Percentiles rank a stretch among this genome's conserved stretches.
Conservation (phyloP, 1,140 invertebrate species). For the Ditylenchus dipsaci region DNA sequence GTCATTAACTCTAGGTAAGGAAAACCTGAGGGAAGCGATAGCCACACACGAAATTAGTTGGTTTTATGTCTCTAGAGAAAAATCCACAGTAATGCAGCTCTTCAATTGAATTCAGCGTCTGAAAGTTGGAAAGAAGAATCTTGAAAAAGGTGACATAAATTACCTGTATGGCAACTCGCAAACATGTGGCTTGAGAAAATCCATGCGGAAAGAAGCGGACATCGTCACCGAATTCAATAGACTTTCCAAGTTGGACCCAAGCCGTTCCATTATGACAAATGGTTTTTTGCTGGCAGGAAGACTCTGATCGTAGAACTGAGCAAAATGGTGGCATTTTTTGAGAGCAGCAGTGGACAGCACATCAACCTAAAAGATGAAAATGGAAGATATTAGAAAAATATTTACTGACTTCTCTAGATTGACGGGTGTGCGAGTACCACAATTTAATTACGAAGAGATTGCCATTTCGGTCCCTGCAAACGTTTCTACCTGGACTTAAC, state of each 20-base stretch:
- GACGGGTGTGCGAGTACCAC: not conserved
- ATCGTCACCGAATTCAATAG: not conserved
- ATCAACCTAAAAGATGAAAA: not conserved
- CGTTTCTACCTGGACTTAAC: not conserved
- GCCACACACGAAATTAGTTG: not conserved
- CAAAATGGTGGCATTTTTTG: not conserved
- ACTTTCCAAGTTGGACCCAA: not conserved
- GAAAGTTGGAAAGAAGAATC: not conserved
- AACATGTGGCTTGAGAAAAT: not conserved
- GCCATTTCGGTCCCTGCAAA: not conserved
- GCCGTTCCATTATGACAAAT: not conserved
- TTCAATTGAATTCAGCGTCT: not conserved
- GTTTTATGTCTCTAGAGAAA: not conserved
- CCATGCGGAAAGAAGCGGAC: not conserved
- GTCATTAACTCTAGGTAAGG: too few species aligned
- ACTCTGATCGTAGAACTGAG: not conserved
- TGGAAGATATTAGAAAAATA: not conserved
- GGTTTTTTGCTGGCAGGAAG: not conserved
- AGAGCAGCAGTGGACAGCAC: not conserved
- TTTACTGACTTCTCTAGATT: not conserved
- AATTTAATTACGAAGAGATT: not conserved
- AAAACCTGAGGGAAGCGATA: too few species aligned
- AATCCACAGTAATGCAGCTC: slow-evolving; percentile 1
- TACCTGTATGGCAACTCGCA: not conserved
- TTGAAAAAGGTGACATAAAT: not conserved